Base-by-base conservation (phyloP, 2,888 invertebrate species). In the Oeneis ivallda region DNA sequence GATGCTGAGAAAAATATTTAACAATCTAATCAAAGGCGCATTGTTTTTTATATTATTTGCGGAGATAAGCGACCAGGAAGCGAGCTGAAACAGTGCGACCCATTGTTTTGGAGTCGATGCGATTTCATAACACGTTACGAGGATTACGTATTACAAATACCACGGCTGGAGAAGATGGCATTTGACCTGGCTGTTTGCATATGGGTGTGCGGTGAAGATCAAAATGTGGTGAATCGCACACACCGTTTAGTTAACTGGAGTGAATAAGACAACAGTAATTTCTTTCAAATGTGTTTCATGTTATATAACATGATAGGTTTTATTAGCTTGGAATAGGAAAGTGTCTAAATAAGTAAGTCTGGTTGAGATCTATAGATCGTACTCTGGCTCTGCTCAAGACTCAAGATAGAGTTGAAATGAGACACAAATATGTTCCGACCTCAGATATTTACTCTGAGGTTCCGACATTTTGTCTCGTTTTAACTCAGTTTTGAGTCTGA, bases 51-150 rank as follows among this genome's bases (percentile, higher is more conserved):
- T 81, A 80, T 76, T 56, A 76, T 76, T 77, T 82, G 74, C 75
- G 77, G 80, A 77, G 82, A 85, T 81, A 83, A 82, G 79, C 78
- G 73, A 80, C 75, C 79, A 83, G 87, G 87, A 87, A 87, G 79
- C 76, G 77, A 76, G 74, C 76, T 79, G 77, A 75, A 85, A 82
- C 84, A 82, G 80, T 76, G 78, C 72, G 43, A 41, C 19, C 80
- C 78, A 87, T 87, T 87, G 88, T 87, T 83, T 72, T 72, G 73
- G 76, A 76, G 59, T 77, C 76, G 75, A 76, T 74, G 72, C 63
- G 69, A 79, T 86, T 83, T 82, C 84, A 79, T 83, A 86, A 87
- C 71, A 70, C 39, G 65, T 72, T 71, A 71, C 70, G 71, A 68
- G 65, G 39, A 37, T 49, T 41, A 41, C 19, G 39, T 41, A 41